Conservation (phyloP, 2,797 vertebrate genomes). For the Gouania willdenowi region DNA sequence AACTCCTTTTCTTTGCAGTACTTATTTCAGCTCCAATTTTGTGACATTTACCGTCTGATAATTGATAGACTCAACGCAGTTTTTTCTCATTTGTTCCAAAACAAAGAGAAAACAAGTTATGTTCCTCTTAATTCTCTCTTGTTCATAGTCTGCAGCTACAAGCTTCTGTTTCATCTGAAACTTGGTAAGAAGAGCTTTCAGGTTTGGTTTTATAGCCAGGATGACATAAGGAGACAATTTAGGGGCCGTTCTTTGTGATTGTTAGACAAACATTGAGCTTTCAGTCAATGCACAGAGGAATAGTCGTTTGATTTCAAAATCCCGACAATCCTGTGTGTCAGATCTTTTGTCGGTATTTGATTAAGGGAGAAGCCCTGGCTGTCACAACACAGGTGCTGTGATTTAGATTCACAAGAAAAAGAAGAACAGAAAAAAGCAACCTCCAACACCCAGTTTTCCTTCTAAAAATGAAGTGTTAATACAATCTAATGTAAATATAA, state of each 20-base stretch:
- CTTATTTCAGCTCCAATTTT: constrained; percentile 21
- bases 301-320: constrained; percentile 55
- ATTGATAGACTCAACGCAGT: no score
- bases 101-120: no score
- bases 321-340: constrained; percentile 40
- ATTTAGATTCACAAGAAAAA: constrained; percentile 35
- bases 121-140: constrained; percentile 45
- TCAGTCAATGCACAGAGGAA: constrained; percentile 28
- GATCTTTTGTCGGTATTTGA: constrained; percentile 55
- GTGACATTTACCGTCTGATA: constrained; percentile 22
- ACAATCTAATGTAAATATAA: not conserved
- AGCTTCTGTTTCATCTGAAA: constrained; percentile 30
- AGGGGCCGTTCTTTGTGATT: constrained; percentile 41
- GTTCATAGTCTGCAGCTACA: constrained; percentile 62
- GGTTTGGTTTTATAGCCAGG: constrained; percentile 43
- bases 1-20: constrained; percentile 8
- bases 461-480: not conserved
- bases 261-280: constrained; percentile 34
- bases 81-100: no score
- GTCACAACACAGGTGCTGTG: constrained; percentile 27
- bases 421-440: constrained; percentile 10
- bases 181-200: constrained; percentile 23
- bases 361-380: constrained; percentile 39
- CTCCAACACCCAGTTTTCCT: not conserved
- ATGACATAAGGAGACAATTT: constrained; percentile 55